Percentiles rank a stretch among this genome's conserved stretches.
Evolutionary conservation across 1,140 invertebrate genomes (phyloP).

Genomic region (Megalopta genalis): DNA sequence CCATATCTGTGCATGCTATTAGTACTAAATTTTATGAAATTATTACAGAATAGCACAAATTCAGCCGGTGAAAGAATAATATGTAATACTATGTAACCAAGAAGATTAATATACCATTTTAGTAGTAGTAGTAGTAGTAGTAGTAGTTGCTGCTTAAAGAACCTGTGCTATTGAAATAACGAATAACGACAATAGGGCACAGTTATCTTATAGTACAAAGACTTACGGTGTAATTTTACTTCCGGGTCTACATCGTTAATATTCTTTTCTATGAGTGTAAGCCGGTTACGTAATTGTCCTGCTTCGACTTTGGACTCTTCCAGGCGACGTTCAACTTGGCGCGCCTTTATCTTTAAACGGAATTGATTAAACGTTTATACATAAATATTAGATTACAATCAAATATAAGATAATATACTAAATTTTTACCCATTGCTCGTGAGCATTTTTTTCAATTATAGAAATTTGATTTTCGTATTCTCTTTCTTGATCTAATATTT

Average conservation of each 20-base stretch:
- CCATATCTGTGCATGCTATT: neutral
- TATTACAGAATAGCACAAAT: neutral
- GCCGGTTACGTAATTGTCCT: constrained; percentile 85
- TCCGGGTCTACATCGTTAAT: constrained; percentile 76
- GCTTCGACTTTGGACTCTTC: constrained; percentile 89
- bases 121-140: no score
- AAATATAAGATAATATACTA: constrained; percentile 20
- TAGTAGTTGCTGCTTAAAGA: constrained; percentile 20
- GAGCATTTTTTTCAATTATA: constrained; percentile 87
- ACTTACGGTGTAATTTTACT: constrained; percentile 78
- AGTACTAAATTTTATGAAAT: neutral
- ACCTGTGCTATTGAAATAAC: neutral
- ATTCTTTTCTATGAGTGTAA: constrained; percentile 83
- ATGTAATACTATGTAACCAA: neutral
- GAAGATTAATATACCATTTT: neutral
- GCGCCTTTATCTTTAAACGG: constrained; percentile 81
- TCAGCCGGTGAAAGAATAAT: neutral
- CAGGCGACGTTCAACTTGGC: constrained; percentile 87
- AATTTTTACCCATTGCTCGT: constrained; percentile 86
- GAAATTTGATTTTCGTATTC: constrained; percentile 88
- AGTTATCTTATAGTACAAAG: neutral
- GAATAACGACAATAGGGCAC: neutral
- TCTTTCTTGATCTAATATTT: constrained; percentile 89
- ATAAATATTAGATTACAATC: neutral
- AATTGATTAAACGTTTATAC: constrained; percentile 11